Percentiles rank a stretch among this genome's conserved stretches.
phyloP scores from a whole-genome alignment of 2,797 vertebrate species.

The Tangara arthus region DNA sequence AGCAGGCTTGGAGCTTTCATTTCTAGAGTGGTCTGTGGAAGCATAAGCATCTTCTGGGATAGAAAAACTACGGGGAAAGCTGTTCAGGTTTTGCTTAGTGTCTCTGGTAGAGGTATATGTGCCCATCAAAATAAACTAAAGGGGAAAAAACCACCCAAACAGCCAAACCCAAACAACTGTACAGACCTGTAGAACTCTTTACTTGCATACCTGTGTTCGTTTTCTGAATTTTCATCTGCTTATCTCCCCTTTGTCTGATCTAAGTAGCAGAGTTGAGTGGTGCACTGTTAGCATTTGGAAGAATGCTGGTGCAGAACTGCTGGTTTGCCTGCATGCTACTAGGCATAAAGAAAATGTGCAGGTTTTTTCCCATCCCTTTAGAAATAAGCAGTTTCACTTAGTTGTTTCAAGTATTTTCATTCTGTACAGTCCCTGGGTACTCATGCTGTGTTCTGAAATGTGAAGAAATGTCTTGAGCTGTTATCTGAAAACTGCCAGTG shows the following conservation, averaged over 20 bases:
- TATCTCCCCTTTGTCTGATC: neutral
- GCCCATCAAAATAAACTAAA: neutral
- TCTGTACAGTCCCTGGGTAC: neutral
- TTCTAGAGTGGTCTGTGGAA: neutral
- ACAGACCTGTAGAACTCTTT: neutral
- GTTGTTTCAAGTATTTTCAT: neutral
- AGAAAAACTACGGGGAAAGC: neutral
- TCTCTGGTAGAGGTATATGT: neutral
- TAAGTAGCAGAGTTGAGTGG: neutral
- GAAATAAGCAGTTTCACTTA: neutral
- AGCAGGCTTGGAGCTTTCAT: neutral
- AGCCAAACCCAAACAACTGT: neutral
- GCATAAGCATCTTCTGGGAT: neutral
- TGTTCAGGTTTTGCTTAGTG: neutral
- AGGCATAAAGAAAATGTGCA: neutral
- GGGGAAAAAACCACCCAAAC: accelerated
- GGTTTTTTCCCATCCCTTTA: neutral
- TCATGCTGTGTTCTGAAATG: neutral
- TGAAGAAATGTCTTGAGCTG: neutral
- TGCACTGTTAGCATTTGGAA: neutral
- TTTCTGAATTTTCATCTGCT: neutral
- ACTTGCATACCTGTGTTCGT: neutral
- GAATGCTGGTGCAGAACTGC: neutral
- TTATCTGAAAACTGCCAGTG: neutral
- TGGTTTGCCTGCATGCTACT: neutral